A percentile compares a stretch with the other conserved stretches of the same genome.
Evolutionary conservation across 30 jellyfish, hydroid and myxozoan genomes (phyloP).

Genomic region (Turritopsis rubra): DNA sequence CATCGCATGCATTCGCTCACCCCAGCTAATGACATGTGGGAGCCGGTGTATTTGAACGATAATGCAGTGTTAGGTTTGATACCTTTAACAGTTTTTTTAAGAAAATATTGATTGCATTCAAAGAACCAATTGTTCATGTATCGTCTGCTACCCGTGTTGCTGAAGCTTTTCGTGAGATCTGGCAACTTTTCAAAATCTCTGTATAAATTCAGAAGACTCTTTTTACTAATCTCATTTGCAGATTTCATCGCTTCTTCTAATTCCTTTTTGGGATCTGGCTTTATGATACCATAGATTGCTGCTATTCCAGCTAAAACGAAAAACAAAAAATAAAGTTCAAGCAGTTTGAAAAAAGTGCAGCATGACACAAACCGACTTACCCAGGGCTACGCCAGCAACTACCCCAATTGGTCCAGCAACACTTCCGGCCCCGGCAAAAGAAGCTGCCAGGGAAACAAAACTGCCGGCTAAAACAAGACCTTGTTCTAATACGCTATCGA

Average conservation of each 20-base stretch:
- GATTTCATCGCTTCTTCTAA: not conserved
- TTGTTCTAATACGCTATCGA: constrained; percentile 8
- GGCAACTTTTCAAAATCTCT: constrained; percentile 4
- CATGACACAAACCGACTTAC: not conserved
- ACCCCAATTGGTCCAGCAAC: not conserved
- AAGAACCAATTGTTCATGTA: not conserved
- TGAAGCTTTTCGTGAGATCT: not conserved
- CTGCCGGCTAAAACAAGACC: constrained; percentile 13
- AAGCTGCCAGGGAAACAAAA: not conserved
- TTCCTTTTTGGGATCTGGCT: not conserved
- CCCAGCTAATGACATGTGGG: not conserved
- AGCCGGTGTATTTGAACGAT: not conserved
- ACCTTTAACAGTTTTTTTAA: not conserved
- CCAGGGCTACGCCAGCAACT: constrained; percentile 3
- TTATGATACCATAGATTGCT: not conserved
- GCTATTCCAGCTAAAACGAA: constrained; percentile 3
- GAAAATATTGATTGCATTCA: constrained; percentile 1
- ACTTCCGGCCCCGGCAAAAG: constrained; percentile 19
- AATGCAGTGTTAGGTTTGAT: not conserved
- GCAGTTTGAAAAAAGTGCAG: not conserved
- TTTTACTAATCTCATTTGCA: not conserved
- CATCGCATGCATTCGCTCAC: not conserved
- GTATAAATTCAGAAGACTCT: not conserved
- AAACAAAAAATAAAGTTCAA: not conserved
- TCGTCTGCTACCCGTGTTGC: not conserved